These are phyloP conservation scores for Papilio dardanus DNA, from an alignment of 1,140 invertebrate species.

Conservation along the genomic window DNA sequence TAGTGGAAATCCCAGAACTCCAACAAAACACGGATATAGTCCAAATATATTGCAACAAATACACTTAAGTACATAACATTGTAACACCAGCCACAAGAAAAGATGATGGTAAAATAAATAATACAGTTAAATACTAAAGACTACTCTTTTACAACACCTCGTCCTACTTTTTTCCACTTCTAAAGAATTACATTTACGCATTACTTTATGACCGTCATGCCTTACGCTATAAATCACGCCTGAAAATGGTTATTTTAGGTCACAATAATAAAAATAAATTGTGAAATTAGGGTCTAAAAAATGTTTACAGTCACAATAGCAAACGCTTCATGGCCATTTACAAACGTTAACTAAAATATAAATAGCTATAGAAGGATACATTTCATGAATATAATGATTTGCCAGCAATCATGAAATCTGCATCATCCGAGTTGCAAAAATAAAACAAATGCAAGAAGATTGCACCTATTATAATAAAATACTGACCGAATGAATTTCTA, in stretches of 20 bases:
- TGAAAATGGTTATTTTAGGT: not conserved
- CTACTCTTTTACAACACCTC: not conserved
- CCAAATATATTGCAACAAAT: slow-evolving; percentile 1
- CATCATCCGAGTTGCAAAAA: slow-evolving; percentile 9
- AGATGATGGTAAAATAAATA: not conserved
- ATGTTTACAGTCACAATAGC: not conserved
- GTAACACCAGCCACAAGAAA: not conserved
- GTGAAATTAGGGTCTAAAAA: not conserved
- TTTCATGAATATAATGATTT: not conserved
- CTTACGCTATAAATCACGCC: not conserved
- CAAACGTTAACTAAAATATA: not conserved
- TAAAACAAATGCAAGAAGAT: not conserved
- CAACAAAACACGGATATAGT: slow-evolving; percentile 2
- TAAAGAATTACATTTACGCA: not conserved
- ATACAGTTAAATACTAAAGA: not conserved
- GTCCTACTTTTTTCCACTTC: not conserved
- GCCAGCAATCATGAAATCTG: not conserved
- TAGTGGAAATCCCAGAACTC: slow-evolving; percentile 8
- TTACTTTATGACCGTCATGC: not conserved
- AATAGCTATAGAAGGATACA: not conserved
- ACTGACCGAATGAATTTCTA: slow-evolving; percentile 10
- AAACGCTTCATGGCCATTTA: not conserved
- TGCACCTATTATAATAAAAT: slow-evolving; percentile 25
- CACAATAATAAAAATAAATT: not conserved
- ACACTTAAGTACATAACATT: not conserved